Evolutionary conservation across 2,888 invertebrate species (phyloP), one percentile per base, ranked within the genome.

Genomic region (Lasioglossum marginatum): DNA sequence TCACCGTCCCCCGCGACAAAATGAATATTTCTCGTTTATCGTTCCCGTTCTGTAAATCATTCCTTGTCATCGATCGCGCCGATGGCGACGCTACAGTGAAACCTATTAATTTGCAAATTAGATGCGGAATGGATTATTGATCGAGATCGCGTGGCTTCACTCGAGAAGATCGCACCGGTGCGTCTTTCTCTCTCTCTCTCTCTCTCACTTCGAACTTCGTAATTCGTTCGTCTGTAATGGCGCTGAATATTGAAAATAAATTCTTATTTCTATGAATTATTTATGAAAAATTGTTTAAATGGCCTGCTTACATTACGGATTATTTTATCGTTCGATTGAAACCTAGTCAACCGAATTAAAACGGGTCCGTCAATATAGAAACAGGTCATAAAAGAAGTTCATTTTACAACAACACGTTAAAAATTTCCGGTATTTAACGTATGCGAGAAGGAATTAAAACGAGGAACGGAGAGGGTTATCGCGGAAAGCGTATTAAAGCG

Each of bases 91-190:
- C 52, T 27, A 63, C 40, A 31, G 57, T 14, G 37, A 34, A 81
- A 72, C 79, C 68, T 48, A 79, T 81, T 83, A 79, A 85, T 85
- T 85, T 79, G 79, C 85, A 79, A 85, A 78, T 85, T 78, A 73
- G 79, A 79, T 79, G 79, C 79, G 34, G 75, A 83, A 75, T 52
- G 79, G 79, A 79, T 82, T 87, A 85, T 87, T 75, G 87, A 84
- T 87, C 72, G 79, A 57, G 79, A 85, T 82, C 52, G 57, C 82
- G 60, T 43, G 4, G 57, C 43, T 27, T 48, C 60, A 19, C 34
- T n/a, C 8, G 57, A 78, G 77, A 37, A 77, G 68, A 84, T 82
- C 77, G 37, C 37, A 34, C 76, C 37, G 77, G 73, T 66, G 74
- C 77, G 77, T 63, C 70, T 23, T n/a, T 31, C 45, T 4, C 43